Conservation (phyloP, 2,797 vertebrate genomes). For the Rhinichthys osculus region DNA sequence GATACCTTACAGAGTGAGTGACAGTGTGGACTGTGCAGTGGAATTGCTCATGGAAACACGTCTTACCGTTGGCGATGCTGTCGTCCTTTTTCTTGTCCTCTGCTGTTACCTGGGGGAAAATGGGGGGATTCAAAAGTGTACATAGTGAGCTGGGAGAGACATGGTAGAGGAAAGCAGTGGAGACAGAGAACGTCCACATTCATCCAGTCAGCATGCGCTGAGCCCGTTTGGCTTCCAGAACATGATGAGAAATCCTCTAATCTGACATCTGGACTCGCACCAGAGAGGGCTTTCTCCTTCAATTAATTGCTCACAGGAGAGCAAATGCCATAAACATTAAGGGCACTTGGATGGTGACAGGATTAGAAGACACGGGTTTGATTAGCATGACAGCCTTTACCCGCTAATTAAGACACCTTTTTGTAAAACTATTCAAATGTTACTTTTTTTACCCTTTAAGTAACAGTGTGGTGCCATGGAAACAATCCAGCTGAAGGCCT, state of each 20-base stretch:
- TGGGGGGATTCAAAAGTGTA: conserved; percentile 24
- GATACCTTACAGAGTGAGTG: conserved; percentile 35
- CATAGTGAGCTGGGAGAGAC: conserved; percentile 34
- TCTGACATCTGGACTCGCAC: conserved; percentile 38
- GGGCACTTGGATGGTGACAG: background rate
- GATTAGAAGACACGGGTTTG: conserved; percentile 32
- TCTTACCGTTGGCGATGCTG: conserved; percentile 70
- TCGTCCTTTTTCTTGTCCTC: conserved; percentile 75
- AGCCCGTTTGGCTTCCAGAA: conserved; percentile 21
- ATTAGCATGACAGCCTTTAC: conserved; percentile 50
- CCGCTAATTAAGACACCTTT: conserved; percentile 40
- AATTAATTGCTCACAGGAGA: conserved; percentile 27
- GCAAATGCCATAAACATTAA: background rate
- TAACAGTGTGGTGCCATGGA: conserved; percentile 53
- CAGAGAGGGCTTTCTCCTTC: conserved; percentile 25
- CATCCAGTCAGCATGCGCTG: conserved; percentile 30
- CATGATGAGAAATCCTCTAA: conserved; percentile 22
- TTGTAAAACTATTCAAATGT: conserved; percentile 21
- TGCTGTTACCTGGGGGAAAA: conserved; percentile 76
- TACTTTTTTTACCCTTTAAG: conserved; percentile 32
- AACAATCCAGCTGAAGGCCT: conserved; percentile 49
- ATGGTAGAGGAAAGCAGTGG: conserved; percentile 49
- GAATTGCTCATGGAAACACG: background rate
- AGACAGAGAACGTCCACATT: conserved; percentile 40
- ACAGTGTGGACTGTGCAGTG: conserved; percentile 18